phyloP scores from a whole-genome alignment of 2,888 invertebrate genomes.

The Galerucella pusilla region DNA sequence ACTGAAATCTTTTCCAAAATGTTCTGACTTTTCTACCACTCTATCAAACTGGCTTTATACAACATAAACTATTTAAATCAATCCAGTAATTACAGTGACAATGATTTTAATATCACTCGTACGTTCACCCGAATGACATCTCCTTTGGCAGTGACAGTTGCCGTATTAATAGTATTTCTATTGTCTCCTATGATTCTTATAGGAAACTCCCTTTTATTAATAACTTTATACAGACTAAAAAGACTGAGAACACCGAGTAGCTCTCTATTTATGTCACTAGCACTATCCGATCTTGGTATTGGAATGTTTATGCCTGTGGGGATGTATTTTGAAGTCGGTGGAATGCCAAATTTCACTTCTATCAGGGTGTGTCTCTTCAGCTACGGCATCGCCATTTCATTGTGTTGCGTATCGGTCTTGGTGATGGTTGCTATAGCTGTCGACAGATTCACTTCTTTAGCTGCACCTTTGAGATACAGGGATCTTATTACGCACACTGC shows the following conservation, averaged over 20 bases:
- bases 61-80: constrained; percentile 55
- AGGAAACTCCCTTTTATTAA: constrained; percentile 68
- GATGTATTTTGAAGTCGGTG: constrained; percentile 69
- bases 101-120: constrained; percentile 58
- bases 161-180: constrained; percentile 67
- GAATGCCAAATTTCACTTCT: constrained; percentile 63
- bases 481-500: constrained; percentile 73
- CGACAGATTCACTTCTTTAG: constrained; percentile 72
- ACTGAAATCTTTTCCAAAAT: neutral
- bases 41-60: constrained; percentile 57
- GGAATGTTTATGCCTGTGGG: constrained; percentile 71
- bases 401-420: constrained; percentile 71
- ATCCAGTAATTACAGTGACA: constrained; percentile 56
- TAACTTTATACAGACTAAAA: constrained; percentile 71
- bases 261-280: constrained; percentile 71
- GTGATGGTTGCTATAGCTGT: constrained; percentile 73
- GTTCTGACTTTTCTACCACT: constrained; percentile 38
- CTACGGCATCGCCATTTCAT: constrained; percentile 69
- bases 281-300: constrained; percentile 71
- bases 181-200: constrained; percentile 70
- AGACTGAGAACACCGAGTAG: constrained; percentile 73
- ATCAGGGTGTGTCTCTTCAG: constrained; percentile 69
- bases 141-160: constrained; percentile 65
- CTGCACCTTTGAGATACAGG: constrained; percentile 72
- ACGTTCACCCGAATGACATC: constrained; percentile 59